Conservation (phyloP, 2,797 vertebrate genomes). For the Tolypeutes matacus region DNA sequence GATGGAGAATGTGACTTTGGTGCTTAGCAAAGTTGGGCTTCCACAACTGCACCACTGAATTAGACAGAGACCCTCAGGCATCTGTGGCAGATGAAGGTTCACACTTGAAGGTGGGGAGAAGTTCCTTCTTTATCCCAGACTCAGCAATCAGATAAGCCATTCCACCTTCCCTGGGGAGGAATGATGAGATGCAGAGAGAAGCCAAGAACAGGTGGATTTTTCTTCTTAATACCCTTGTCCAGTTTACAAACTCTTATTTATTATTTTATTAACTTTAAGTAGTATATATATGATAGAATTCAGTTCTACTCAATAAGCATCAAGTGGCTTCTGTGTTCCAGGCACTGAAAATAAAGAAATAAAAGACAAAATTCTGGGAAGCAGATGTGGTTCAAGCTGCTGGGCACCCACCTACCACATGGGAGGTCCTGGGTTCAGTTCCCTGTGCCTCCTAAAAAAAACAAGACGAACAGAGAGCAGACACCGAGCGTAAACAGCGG, state of each 20-base stretch:
- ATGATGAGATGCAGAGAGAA: background rate
- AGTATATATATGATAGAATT: background rate
- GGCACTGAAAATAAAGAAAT: background rate
- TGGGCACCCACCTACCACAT: too few relatives aligned
- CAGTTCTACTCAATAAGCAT: background rate
- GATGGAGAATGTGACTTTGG: background rate
- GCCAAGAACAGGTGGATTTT: background rate
- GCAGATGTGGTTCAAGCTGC: too few relatives aligned
- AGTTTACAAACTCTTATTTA: background rate
- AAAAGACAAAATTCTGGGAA: background rate
- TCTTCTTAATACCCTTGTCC: background rate
- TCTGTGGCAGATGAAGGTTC: background rate
- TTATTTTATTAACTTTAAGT: slow-evolving; percentile 5
- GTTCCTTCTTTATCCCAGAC: background rate
- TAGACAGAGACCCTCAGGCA: background rate
- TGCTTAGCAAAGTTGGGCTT: background rate
- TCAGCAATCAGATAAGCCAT: background rate
- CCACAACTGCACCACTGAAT: background rate
- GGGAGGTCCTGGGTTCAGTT: too few relatives aligned
- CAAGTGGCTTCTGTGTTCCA: background rate
- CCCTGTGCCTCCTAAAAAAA: too few relatives aligned
- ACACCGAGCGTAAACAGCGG: too few relatives aligned
- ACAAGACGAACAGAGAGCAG: too few relatives aligned
- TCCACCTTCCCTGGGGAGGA: background rate
- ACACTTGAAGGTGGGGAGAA: background rate